Percentiles rank a stretch among this genome's conserved stretches.
phyloP scores from a whole-genome alignment of 2,797 vertebrate genomes.

The Sibirionetta formosa region DNA sequence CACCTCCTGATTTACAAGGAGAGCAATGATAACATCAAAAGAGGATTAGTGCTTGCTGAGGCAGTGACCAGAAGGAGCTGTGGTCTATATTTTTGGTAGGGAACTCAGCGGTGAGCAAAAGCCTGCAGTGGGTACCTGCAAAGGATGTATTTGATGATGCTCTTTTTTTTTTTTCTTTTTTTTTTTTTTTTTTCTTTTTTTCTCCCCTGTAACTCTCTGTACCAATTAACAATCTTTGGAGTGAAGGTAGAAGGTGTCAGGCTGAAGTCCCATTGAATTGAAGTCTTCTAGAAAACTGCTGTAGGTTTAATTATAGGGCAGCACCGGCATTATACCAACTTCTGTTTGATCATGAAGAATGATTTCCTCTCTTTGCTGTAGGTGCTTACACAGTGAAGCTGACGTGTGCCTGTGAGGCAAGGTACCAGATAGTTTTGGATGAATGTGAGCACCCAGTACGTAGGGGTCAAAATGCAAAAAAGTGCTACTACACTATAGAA shows the following conservation, averaged over 20 bases:
- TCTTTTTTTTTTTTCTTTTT: too few species aligned
- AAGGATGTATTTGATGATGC: neutral
- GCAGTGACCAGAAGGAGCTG: neutral
- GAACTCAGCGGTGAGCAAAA: neutral
- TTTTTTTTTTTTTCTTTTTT: too few species aligned
- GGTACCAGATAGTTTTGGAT: neutral
- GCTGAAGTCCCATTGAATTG: neutral
- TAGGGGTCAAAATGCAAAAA: neutral
- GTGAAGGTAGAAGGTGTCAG: neutral
- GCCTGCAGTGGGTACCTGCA: accelerated
- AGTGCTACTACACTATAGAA: accelerated
- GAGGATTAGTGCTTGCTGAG: neutral
- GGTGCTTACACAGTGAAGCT: neutral
- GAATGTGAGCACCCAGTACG: neutral
- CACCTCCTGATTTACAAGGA: neutral
- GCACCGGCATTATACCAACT: neutral
- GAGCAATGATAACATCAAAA: neutral
- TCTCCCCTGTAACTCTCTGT: neutral
- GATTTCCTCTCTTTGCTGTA: neutral
- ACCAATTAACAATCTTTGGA: neutral
- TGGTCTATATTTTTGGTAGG: neutral
- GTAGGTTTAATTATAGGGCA: neutral
- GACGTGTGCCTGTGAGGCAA: neutral
- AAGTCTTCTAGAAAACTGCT: neutral
- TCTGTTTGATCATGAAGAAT: neutral